These are phyloP conservation scores for Lithophane socia DNA, from an alignment of 2,888 invertebrate genomes.

Conservation along the genomic window DNA sequence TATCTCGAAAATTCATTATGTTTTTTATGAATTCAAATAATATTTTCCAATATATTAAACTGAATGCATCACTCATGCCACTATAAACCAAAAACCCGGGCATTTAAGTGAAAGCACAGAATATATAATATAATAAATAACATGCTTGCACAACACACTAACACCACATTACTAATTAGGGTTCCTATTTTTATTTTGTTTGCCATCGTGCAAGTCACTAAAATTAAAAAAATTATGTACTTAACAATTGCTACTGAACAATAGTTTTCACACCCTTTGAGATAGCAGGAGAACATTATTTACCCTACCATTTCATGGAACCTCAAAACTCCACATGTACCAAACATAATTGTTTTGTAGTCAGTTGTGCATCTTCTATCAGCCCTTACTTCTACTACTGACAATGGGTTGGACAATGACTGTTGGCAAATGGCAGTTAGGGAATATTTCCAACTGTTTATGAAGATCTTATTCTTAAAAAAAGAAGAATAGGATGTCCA, in stretches of 20 bases:
- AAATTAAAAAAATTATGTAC: too few relatives aligned
- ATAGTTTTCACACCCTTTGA: neutral
- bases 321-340: neutral
- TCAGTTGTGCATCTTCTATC: neutral
- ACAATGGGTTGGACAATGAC: too few relatives aligned
- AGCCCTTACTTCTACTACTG: neutral
- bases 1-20: neutral
- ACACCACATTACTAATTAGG: neutral
- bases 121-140: conserved; percentile 14
- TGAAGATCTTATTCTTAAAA: neutral
- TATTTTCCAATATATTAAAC: conserved; percentile 3
- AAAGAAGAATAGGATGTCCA: neutral
- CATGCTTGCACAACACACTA: conserved; percentile 1
- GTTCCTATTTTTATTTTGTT: neutral
- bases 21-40: neutral
- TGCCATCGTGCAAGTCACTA: neutral
- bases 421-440: neutral
- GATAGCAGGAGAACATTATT: neutral
- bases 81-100: neutral
- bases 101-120: conserved; percentile 6
- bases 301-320: neutral
- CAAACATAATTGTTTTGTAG: neutral
- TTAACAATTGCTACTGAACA: neutral
- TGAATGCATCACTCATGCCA: conserved; percentile 17
- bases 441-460: neutral